phyloP scores from a whole-genome alignment of 1,140 invertebrate species.

The Hycleus phaleratus region DNA sequence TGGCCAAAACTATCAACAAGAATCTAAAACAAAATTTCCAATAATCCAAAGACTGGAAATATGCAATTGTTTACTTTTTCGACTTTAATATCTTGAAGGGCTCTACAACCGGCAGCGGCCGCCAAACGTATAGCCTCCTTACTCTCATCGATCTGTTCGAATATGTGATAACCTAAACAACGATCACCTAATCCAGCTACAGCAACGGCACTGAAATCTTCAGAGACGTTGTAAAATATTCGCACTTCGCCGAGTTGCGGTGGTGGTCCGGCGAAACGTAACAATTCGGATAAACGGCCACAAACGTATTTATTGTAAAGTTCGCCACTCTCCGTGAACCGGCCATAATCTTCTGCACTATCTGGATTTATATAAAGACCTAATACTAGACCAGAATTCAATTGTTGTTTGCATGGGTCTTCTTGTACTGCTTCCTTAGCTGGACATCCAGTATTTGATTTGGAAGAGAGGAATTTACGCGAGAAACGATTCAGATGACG shows the following conservation, averaged over 20 bases:
- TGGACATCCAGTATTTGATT: too few species aligned
- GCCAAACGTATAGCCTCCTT: constrained; percentile 56
- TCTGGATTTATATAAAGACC: constrained; percentile 48
- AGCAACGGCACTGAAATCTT: constrained; percentile 53
- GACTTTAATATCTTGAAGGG: constrained; percentile 50
- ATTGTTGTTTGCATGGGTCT: constrained; percentile 23
- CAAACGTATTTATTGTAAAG: constrained; percentile 45
- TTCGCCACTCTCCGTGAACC: constrained; percentile 48
- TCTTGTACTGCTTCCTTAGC: background rate
- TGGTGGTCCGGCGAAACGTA: constrained; percentile 35
- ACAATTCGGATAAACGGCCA: constrained; percentile 27
- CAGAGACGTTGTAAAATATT: constrained; percentile 55
- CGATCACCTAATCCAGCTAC: constrained; percentile 61
- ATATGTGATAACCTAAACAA: constrained; percentile 52
- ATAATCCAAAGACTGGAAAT: too few species aligned
- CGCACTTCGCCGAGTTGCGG: constrained; percentile 47
- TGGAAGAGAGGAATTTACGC: too few species aligned
- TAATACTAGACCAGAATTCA: constrained; percentile 47
- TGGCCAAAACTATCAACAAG: constrained; percentile 65
- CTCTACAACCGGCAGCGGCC: constrained; percentile 47
- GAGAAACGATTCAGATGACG: too few species aligned
- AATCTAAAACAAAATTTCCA: constrained; percentile 33
- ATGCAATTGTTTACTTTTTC: constrained; percentile 24
- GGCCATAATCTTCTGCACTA: constrained; percentile 40
- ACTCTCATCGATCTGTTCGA: constrained; percentile 62